A percentile compares a stretch with the other conserved stretches of the same genome.
phyloP scores from a whole-genome alignment of 1,140 invertebrate species.

The Augochlora pura region DNA sequence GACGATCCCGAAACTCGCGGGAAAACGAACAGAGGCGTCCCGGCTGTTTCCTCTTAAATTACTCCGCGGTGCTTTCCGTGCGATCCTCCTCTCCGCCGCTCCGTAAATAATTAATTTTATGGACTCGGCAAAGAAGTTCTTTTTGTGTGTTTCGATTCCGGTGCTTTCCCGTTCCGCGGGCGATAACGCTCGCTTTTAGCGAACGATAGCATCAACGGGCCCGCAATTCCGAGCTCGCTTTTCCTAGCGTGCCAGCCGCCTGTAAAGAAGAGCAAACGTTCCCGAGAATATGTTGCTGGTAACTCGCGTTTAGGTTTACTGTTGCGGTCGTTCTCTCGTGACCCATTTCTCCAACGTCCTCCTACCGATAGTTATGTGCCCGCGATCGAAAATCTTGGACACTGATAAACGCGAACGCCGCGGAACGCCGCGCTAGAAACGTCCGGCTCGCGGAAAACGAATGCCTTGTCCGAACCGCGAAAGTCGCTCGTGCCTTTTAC shows the following conservation, averaged over 20 bases:
- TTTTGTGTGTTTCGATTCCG: conserved; percentile 51
- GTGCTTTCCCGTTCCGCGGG: conserved; percentile 17
- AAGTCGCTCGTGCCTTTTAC: too few species aligned
- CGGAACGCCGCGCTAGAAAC: too few species aligned
- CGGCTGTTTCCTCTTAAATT: conserved; percentile 41
- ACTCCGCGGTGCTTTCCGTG: not conserved
- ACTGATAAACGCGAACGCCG: too few species aligned
- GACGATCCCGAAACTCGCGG: not conserved
- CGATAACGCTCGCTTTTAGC: conserved; percentile 19
- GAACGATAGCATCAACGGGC: not conserved
- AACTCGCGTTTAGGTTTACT: not conserved
- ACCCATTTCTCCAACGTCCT: not conserved
- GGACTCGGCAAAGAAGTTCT: conserved; percentile 43
- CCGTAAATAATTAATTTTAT: conserved; percentile 61
- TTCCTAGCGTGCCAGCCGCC: not conserved
- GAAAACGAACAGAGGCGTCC: conserved; percentile 2
- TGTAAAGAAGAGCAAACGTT: conserved; percentile 1
- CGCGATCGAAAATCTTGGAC: not conserved
- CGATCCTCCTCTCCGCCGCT: not conserved
- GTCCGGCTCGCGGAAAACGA: too few species aligned
- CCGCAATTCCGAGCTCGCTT: conserved; percentile 12
- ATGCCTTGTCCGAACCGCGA: too few species aligned
- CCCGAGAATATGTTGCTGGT: not conserved
- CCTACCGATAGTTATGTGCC: not conserved
- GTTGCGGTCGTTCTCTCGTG: not conserved